Conservation (phyloP, 2,113 vertebrate genomes). For the Chinchilla lanigera region DNA sequence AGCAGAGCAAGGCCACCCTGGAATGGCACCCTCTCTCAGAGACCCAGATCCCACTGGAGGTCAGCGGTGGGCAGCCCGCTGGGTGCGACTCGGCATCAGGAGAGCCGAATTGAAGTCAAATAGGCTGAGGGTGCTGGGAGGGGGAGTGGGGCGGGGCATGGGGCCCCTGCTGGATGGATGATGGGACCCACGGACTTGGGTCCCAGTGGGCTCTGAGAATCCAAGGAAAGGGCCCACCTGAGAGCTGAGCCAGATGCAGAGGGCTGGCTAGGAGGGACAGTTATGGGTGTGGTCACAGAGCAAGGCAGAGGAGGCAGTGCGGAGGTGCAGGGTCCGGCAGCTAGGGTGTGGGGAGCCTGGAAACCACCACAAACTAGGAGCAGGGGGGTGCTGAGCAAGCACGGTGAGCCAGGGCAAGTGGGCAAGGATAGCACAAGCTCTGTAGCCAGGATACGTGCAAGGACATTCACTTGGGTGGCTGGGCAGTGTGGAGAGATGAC, state of each 20-base stretch:
- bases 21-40: not conserved
- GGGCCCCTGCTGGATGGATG: not conserved
- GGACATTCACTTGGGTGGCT: not conserved
- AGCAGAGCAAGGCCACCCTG: not conserved
- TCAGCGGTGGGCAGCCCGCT: not conserved
- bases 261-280: not conserved
- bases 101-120: not conserved
- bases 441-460: not conserved
- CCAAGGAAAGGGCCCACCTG: not conserved
- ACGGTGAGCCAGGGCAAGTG: not conserved
- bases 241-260: not conserved
- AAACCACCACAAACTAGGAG: not conserved
- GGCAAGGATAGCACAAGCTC: not conserved
- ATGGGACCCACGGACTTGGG: not conserved
- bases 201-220: not conserved
- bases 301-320: not conserved
- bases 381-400: not conserved
- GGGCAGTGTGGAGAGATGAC: not conserved
- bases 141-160: not conserved
- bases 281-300: not conserved
- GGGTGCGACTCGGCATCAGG: not conserved
- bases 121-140: not conserved
- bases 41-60: not conserved
- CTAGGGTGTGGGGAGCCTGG: not conserved
- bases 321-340: not conserved